Evolutionary conservation across 2,797 vertebrate species (phyloP).

Genomic region (Acrocephalus scirpaceus): DNA sequence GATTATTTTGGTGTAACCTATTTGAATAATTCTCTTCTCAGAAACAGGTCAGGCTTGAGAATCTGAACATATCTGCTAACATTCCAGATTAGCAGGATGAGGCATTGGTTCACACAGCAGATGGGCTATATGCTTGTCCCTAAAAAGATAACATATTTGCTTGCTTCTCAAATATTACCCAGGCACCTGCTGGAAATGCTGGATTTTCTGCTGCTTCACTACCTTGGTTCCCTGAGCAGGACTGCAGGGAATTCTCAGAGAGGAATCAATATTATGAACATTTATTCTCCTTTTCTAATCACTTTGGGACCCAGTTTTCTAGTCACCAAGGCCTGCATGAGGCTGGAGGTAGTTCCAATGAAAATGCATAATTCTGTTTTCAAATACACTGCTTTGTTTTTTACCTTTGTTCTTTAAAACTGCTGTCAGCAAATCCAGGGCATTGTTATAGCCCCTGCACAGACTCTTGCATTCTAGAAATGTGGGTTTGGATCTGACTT

Average conservation of each 20-base stretch:
- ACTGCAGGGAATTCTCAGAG: slow-evolving; percentile 6
- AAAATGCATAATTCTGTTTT: neutral
- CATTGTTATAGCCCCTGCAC: neutral
- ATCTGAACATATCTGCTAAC: neutral
- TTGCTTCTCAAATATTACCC: neutral
- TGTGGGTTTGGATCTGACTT: neutral
- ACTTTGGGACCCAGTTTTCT: slow-evolving; percentile 1
- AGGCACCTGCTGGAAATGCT: neutral
- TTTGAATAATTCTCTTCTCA: neutral
- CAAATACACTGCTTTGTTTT: neutral
- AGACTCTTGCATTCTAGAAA: neutral
- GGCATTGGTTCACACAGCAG: neutral
- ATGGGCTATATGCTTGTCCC: neutral
- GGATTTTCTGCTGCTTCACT: slow-evolving; percentile 15
- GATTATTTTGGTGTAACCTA: slow-evolving; percentile 49
- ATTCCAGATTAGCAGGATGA: neutral
- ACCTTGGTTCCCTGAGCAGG: neutral
- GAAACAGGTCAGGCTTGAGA: slow-evolving; percentile 27
- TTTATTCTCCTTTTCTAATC: slow-evolving; percentile 42
- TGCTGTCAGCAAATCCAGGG: neutral
- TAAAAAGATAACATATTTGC: neutral
- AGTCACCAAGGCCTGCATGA: neutral
- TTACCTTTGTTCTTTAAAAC: slow-evolving; percentile 6
- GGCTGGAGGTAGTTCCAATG: neutral
- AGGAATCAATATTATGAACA: slow-evolving; percentile 41